Evolutionary conservation across 2,113 vertebrate species (phyloP).

Genomic region (Oophaga pumilio): DNA sequence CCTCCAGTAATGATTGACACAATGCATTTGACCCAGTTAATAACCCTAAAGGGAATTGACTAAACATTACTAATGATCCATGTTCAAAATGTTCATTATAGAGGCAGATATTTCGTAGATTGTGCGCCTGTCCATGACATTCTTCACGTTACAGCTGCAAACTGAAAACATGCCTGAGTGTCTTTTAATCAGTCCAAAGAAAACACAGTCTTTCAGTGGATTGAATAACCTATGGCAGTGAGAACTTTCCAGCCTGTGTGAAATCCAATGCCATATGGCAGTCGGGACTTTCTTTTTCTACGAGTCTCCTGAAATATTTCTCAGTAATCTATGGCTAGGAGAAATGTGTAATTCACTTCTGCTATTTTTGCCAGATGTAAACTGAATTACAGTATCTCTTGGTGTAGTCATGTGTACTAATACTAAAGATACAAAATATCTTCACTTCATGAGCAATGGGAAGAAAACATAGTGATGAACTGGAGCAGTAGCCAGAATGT

Average conservation of each 20-base stretch:
- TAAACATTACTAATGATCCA: conserved; percentile 27
- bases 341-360: conserved; percentile 12
- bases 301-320: conserved; percentile 34
- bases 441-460: not conserved
- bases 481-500: not conserved
- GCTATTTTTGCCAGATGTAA: conserved; percentile 12
- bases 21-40: conserved; percentile 8
- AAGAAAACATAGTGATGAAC: not conserved
- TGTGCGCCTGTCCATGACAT: conserved; percentile 20
- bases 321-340: conserved; percentile 5
- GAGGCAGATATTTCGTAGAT: not conserved
- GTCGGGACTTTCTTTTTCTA: conserved; percentile 37
- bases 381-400: conserved; percentile 10
- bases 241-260: conserved; percentile 37
- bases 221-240: conserved; percentile 57
- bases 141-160: conserved; percentile 19
- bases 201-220: conserved; percentile 45
- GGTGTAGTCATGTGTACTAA: not conserved
- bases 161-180: conserved; percentile 46
- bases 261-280: conserved; percentile 44
- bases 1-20: conserved; percentile 11
- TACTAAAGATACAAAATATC: not conserved
- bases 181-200: conserved; percentile 43
- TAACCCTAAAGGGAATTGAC: not conserved
- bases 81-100: not conserved